Base-by-base conservation (phyloP, 2,888 invertebrate genomes). In the Machimus rusticus region DNA sequence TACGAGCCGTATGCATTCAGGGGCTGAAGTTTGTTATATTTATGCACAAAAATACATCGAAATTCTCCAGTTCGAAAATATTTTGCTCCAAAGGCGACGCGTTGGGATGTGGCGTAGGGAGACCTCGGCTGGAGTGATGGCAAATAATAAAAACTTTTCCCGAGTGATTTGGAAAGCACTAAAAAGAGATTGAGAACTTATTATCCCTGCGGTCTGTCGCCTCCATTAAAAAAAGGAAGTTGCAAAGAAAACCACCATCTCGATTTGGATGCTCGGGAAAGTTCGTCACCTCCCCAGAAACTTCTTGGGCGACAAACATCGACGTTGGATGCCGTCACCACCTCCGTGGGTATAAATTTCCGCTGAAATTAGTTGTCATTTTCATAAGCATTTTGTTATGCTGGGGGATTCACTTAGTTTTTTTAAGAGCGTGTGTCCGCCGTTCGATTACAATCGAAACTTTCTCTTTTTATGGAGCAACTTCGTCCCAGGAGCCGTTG, bases 381-480 rank as follows among this genome's bases (percentile, higher is more conserved):
- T 76, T 76, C 76, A 76, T 76, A 76, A 76, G 76, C 76, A 76
- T 34, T 34, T 34, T 34, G 76, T 34, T 76, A 76, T 76, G 76
- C 34, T 76, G 31, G 34, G 37, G 37, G 28, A 76, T 76, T 76
- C 76, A 34, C 76, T 76, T 76, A 76, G 28, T 31, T 34, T 76
- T 76, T 76, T 37, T 76, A 34, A 34, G 31, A 37, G 14, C 19
- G n/a, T n/a, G 14, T 14, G 28, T 76, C 37, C 76, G 19, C 16
- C 28, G 76, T n/a, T 31, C 34, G 34, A 34, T 34, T 76, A 76
- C n/a, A 76, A 34, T 76, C 76, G 76, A 76, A 76, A 34, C 16
- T 76, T 76, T 76, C 37, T 31, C 34, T 37, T 8, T 34, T 76
- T 76, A 76, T 76, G 76, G 37, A 16, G 19, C 34, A 34, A 76